Base-by-base conservation (phyloP, 2,888 invertebrate species). In the Boloria euphrosyne region DNA sequence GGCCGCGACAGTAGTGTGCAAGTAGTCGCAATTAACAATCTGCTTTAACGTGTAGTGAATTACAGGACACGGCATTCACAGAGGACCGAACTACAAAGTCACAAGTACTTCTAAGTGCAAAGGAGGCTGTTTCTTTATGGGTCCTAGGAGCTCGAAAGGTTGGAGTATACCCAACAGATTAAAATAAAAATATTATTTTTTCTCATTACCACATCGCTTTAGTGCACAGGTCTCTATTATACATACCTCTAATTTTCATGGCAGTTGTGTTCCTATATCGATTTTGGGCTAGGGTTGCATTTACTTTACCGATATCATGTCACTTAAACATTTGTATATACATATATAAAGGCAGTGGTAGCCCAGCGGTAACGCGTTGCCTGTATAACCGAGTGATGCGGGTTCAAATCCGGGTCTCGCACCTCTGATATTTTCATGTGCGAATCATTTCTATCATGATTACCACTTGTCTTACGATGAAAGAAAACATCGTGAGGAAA, bases 81-180 rank as follows among this genome's bases (percentile, higher is more conserved):
- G 93, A 88, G 91, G 93, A 93, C 91, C 90, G 89, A 86, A 91
- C 94, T 85, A 91, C 94, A 93, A 95, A 94, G 93, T 94, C 94
- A 92, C 95, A 95, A 94, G 95, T 95, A 94, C 96, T 97, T 93
- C 95, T 97, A 93, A 97, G 96, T 93, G 96, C 96, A 94, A 96
- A 96, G 95, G 97, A 97, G 95, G 97, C 97, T 94, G 96, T 97
- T 94, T 96, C 97, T 93, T 95, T 97, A 92, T 97, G 97, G 97
- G 96, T 96, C 93, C 96, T 97, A 94, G 96, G 96, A 94, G 96
- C 96, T 93, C 95, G 97, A 94, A 97, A 97, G 97, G 97, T 97
- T 95, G 93, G 94, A 90, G 62, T 63, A 66, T 61, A 69, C 67
- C 68, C 64, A 71, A 71, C 67, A 68, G 75, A 76, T 80, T 80